phyloP scores from a whole-genome alignment of 2,797 vertebrate genomes.

The Philypnodon macrostomus region DNA sequence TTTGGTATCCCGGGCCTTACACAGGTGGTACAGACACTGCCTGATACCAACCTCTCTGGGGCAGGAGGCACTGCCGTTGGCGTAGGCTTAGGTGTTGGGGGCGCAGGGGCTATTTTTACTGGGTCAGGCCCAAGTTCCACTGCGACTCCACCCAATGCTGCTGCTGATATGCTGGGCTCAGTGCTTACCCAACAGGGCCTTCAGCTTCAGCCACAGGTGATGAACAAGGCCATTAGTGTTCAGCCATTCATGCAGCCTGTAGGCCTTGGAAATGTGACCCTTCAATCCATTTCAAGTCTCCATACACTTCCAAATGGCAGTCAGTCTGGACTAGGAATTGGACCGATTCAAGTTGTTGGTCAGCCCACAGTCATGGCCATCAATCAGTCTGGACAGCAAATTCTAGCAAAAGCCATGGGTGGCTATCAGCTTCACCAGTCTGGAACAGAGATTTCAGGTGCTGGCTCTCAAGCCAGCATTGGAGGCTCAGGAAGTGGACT shows the following conservation, averaged over 20 bases:
- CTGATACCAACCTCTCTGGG: conserved; percentile 76
- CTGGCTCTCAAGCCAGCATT: conserved; percentile 71
- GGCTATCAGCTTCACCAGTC: conserved; percentile 88
- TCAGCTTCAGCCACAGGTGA: conserved; percentile 84
- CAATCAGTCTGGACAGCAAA: conserved; percentile 86
- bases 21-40: conserved; percentile 83
- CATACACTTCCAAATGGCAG: conserved; percentile 90
- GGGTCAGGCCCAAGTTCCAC: conserved; percentile 65
- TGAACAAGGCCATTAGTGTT: conserved; percentile 93
- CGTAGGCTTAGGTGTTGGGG: conserved; percentile 75
- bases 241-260: conserved; percentile 93
- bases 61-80: conserved; percentile 61
- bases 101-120: conserved; percentile 82
- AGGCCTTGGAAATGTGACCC: conserved; percentile 90
- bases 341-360: conserved; percentile 93
- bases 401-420: conserved; percentile 88
- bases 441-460: conserved; percentile 75
- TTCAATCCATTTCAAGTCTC: conserved; percentile 91
- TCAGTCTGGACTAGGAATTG: conserved; percentile 88
- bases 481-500: conserved; percentile 80
- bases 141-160: conserved; percentile 65
- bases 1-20: conserved; percentile 90
- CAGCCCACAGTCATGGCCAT: conserved; percentile 97
- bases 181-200: conserved; percentile 80
- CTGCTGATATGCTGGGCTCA: conserved; percentile 86